Percentiles rank a stretch among this genome's conserved stretches.
Conservation (phyloP, 2,888 invertebrate species). For the Acleris literana region DNA sequence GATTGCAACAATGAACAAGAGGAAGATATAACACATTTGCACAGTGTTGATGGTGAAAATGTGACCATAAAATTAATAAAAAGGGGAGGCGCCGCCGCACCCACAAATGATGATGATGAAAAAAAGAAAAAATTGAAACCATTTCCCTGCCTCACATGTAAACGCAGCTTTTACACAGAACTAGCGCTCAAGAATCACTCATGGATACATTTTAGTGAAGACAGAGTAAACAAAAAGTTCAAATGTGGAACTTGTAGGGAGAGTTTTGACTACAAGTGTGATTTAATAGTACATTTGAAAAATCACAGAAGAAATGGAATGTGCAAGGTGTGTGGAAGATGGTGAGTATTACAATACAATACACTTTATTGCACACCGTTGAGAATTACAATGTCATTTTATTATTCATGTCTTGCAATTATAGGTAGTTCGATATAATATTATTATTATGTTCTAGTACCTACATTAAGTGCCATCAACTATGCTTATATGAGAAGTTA, state of each 20-base stretch:
- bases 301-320: conserved; percentile 85
- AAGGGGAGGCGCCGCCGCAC: conserved; percentile 40
- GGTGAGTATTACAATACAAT: conserved; percentile 74
- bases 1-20: conserved; percentile 40
- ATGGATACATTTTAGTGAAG: conserved; percentile 80
- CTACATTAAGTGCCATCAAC: too few relatives aligned
- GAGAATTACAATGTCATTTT: too few relatives aligned
- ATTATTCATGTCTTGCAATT: too few relatives aligned
- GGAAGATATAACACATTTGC: conserved; percentile 60
- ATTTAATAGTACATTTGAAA: conserved; percentile 86
- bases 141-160: conserved; percentile 82
- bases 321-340: conserved; percentile 86
- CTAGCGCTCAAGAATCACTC: conserved; percentile 85
- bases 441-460: too few relatives aligned
- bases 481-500: too few relatives aligned
- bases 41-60: conserved; percentile 54
- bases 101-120: conserved; percentile 38
- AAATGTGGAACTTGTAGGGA: conserved; percentile 85
- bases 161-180: conserved; percentile 82
- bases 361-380: too few relatives aligned
- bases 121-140: conserved; percentile 62
- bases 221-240: conserved; percentile 52
- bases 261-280: conserved; percentile 84
- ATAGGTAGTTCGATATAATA: too few relatives aligned
- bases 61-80: conserved; percentile 66